Percentiles rank a stretch among this genome's conserved stretches.
phyloP scores from a whole-genome alignment of 2,888 invertebrate species.

The Acronicta psi region DNA sequence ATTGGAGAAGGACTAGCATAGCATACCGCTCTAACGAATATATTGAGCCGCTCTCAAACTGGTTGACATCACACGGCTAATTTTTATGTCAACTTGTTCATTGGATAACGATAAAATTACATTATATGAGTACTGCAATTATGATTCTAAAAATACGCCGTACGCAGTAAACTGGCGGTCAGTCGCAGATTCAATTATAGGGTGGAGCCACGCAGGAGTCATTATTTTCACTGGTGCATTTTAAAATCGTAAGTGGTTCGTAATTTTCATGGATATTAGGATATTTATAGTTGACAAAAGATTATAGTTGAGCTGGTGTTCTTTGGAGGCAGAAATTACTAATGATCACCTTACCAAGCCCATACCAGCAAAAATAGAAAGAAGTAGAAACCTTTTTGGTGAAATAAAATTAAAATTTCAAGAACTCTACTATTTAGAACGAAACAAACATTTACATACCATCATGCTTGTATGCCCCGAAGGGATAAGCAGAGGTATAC shows the following conservation, averaged over 20 bases:
- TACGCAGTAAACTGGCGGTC: constrained; percentile 1
- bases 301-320: background rate
- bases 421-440: too few relatives aligned
- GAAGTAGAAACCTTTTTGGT: too few relatives aligned
- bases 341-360: too few relatives aligned
- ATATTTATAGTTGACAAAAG: constrained; percentile 22
- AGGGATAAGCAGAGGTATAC: too few relatives aligned
- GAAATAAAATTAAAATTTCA: too few relatives aligned
- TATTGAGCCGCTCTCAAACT: constrained; percentile 10
- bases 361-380: too few relatives aligned
- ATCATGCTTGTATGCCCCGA: too few relatives aligned
- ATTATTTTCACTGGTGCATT: constrained; percentile 39
- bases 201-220: constrained; percentile 26
- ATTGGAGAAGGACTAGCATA: too few relatives aligned
- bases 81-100: constrained; percentile 40
- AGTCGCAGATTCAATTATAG: constrained; percentile 28
- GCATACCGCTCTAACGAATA: too few relatives aligned
- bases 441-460: too few relatives aligned
- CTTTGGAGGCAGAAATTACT: background rate
- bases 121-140: constrained; percentile 41
- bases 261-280: constrained; percentile 23
- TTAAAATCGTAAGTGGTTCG: constrained; percentile 23
- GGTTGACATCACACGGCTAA: constrained; percentile 30
- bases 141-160: constrained; percentile 25
- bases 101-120: constrained; percentile 46